Evolutionary conservation across 64 coral and sea anemone genomes (phyloP).

Genomic region (Catalaphyllia jardinei): DNA sequence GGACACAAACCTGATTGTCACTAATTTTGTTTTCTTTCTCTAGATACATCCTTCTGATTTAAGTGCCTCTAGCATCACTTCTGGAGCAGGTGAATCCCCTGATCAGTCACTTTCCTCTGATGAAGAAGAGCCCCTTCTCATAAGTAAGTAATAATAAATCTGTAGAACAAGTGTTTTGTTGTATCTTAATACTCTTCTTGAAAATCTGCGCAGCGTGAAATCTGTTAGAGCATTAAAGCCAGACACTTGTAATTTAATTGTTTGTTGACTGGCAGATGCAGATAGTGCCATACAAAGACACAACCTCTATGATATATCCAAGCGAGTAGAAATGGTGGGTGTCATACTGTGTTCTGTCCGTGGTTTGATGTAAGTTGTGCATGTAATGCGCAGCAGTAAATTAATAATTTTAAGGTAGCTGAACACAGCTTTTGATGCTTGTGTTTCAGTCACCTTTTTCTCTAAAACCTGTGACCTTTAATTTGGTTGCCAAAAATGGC

Average conservation of each 20-base stretch:
- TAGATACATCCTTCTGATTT: background rate
- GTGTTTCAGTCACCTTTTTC: no score
- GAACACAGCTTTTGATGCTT: no score
- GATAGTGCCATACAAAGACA: background rate
- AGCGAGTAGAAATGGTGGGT: constrained; percentile 82
- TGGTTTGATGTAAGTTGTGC: background rate
- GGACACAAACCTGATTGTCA: background rate
- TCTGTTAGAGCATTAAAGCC: no score
- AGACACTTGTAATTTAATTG: no score
- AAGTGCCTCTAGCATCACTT: background rate
- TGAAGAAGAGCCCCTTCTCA: constrained; percentile 39
- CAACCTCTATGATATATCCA: constrained; percentile 75
- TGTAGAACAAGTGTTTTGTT: no score
- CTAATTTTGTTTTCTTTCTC: background rate
- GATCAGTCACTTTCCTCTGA: background rate
- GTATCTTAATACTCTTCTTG: no score
- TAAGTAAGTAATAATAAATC: constrained; percentile 44
- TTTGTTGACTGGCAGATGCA: background rate
- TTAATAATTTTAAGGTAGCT: no score
- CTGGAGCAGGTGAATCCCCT: background rate
- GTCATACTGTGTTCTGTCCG: background rate
- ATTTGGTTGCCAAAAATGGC: no score
- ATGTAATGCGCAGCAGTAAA: no score
- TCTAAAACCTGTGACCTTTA: no score
- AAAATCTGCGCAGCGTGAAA: no score